These are phyloP conservation scores for Dynastes hyllus DNA, from an alignment of 2,888 invertebrate genomes.

Conservation along the genomic window DNA sequence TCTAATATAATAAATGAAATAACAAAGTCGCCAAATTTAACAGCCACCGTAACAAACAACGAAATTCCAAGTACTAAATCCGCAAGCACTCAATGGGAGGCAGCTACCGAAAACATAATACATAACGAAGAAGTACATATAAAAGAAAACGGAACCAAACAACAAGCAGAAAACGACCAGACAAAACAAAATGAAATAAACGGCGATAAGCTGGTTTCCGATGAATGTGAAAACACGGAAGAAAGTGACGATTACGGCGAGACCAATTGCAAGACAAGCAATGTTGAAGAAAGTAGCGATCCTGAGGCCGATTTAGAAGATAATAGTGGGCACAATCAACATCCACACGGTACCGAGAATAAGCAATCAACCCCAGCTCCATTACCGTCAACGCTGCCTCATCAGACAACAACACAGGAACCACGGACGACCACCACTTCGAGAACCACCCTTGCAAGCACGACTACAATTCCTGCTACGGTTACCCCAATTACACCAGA, in stretches of 20 bases:
- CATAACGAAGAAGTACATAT: constrained; percentile 3
- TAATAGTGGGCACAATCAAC: background rate
- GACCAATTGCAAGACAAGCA: constrained; percentile 31
- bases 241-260: constrained; percentile 19
- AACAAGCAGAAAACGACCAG: constrained; percentile 39
- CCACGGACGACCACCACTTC: background rate
- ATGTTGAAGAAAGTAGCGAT: constrained; percentile 38
- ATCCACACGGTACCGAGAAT: constrained; percentile 8
- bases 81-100: background rate
- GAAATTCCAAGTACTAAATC: constrained; percentile 6
- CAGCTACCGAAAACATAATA: constrained; percentile 11
- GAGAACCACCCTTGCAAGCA: background rate
- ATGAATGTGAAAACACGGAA: constrained; percentile 18
- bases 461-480: background rate
- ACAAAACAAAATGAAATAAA: constrained; percentile 48
- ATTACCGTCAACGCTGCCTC: background rate
- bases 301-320: constrained; percentile 41
- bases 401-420: constrained; percentile 9
- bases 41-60: background rate
- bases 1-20: constrained; percentile 23
- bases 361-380: background rate
- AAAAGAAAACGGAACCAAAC: constrained; percentile 26
- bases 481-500: background rate
- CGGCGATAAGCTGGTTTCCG: constrained; percentile 12
- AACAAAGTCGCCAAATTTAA: constrained; percentile 14